A percentile compares a stretch with the other conserved stretches of the same genome.
These are phyloP conservation scores for Nymphalis urticae DNA, from an alignment of 2,888 invertebrate species.

Conservation along the genomic window DNA sequence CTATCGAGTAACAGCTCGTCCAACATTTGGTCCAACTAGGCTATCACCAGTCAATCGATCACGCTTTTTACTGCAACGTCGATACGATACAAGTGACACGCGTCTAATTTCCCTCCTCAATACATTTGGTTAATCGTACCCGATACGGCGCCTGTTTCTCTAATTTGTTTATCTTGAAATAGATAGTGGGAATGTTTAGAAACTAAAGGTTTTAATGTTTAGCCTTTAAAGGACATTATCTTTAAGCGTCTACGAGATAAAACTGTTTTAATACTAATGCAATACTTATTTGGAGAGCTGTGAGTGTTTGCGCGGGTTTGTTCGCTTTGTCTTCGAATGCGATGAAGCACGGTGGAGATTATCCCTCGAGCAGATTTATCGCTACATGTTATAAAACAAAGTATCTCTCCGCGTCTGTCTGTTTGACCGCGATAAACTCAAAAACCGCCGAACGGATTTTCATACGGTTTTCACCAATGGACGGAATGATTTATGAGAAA, in stretches of 20 bases:
- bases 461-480: too few species aligned
- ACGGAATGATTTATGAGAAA: too few species aligned
- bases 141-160: conserved; percentile 30
- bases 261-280: conserved; percentile 1
- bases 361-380: background rate
- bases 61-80: conserved; percentile 3
- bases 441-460: too few species aligned
- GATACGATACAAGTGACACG: conserved; percentile 11
- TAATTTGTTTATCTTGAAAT: conserved; percentile 26
- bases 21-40: conserved; percentile 11
- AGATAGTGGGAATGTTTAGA: conserved; percentile 3
- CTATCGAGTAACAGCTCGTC: background rate
- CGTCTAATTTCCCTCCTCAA: conserved; percentile 16
- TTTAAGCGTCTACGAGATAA: conserved; percentile 1
- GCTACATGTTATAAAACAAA: too few species aligned
- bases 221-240: conserved; percentile 1
- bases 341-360: background rate
- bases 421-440: too few species aligned
- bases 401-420: too few species aligned
- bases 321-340: background rate
- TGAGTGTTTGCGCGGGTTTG: background rate
- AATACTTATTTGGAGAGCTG: background rate
- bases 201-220: background rate
- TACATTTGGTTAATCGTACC: conserved; percentile 19
- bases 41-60: conserved; percentile 2